phyloP scores from a whole-genome alignment of 2,113 vertebrate species.

The Eudyptes chrysolophus region DNA sequence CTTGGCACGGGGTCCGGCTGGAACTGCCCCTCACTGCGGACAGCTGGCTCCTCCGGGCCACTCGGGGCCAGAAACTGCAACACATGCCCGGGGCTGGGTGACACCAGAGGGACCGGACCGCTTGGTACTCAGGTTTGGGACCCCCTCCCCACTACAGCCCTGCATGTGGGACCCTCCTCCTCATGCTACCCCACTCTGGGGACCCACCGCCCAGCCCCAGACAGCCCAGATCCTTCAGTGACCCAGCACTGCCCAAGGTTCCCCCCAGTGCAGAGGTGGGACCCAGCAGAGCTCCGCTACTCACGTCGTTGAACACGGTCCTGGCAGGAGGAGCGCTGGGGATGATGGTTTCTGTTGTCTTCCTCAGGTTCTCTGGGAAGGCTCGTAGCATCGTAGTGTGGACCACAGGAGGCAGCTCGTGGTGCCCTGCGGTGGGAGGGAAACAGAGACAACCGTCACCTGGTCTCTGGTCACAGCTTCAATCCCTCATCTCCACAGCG shows the following conservation, averaged over 20 bases:
- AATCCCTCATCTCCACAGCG: not conserved
- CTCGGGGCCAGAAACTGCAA: slow-evolving; percentile 62
- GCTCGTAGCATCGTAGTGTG: slow-evolving; percentile 91
- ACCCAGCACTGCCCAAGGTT: not conserved
- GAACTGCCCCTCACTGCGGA: not conserved
- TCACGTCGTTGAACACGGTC: slow-evolving; percentile 65
- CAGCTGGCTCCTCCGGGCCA: not conserved
- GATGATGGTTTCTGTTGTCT: slow-evolving; percentile 70
- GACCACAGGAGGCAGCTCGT: slow-evolving; percentile 86
- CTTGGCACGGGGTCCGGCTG: not conserved
- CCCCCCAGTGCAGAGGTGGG: not conserved
- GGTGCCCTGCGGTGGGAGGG: slow-evolving; percentile 77
- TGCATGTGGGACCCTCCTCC: too few relatives aligned
- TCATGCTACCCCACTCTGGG: accelerated
- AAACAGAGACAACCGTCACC: not conserved
- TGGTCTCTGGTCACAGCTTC: too few relatives aligned
- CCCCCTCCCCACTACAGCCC: not conserved
- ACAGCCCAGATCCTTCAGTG: too few relatives aligned
- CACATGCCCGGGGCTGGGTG: not conserved
- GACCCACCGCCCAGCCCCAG: not conserved
- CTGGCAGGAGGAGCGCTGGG: not conserved
- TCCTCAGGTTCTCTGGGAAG: slow-evolving; percentile 76
- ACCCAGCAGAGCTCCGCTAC: not conserved
- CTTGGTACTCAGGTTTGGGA: not conserved
- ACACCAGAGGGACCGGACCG: not conserved